Percentiles rank a stretch among this genome's conserved stretches.
Evolutionary conservation across 2,797 vertebrate species (phyloP).

Genomic region (Tapera naevia): DNA sequence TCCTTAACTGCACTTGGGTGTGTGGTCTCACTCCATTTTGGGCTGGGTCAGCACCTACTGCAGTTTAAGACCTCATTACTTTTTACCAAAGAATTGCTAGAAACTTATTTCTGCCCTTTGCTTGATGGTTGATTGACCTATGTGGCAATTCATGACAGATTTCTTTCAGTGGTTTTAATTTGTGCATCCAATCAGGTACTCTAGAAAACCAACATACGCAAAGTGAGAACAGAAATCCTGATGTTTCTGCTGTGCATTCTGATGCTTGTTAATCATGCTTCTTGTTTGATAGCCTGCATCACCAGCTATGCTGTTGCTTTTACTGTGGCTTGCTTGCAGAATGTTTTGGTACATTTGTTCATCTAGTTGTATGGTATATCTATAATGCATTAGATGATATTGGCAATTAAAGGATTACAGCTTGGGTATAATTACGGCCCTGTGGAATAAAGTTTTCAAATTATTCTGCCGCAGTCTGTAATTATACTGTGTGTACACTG

Average conservation of each 20-base stretch:
- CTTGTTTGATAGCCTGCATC: neutral
- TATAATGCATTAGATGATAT: constrained; percentile 65
- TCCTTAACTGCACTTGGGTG: neutral
- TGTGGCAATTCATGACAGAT: neutral
- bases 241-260: neutral
- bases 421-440: constrained; percentile 57
- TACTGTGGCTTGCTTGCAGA: neutral
- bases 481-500: constrained; percentile 24
- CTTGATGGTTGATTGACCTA: accelerated
- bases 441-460: constrained; percentile 62
- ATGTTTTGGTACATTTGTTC: constrained; percentile 18
- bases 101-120: neutral
- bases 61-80: neutral
- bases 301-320: neutral
- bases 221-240: neutral
- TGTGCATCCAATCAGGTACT: neutral
- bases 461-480: constrained; percentile 1
- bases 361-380: constrained; percentile 30
- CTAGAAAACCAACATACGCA: neutral
- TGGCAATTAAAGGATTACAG: constrained; percentile 70
- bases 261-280: neutral
- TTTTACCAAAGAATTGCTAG: neutral
- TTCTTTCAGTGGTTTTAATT: neutral
- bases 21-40: neutral
- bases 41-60: neutral